Evolutionary conservation across 1,140 invertebrate species (phyloP).

Genomic region (Andrena cerasifolii): DNA sequence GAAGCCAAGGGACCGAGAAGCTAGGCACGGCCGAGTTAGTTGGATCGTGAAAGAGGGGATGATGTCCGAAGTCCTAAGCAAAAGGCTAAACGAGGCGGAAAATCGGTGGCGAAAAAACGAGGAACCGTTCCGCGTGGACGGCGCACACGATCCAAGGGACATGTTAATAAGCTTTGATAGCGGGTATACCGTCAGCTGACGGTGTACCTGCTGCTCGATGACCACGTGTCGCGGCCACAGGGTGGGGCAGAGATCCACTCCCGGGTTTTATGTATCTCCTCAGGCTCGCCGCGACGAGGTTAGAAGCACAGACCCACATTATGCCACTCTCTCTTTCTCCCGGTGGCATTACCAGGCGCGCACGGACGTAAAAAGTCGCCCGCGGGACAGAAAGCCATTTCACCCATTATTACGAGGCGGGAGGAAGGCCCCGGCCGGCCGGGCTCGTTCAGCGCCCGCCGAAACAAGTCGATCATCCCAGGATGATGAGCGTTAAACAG

Average conservation of each 20-base stretch:
- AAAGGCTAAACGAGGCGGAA: background rate
- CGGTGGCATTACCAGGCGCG: conserved; percentile 5
- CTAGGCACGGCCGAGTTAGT: no score
- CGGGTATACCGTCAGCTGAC: conserved; percentile 51
- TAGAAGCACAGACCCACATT: conserved; percentile 1
- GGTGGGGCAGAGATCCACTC: conserved; percentile 34
- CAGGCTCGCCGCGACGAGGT: background rate
- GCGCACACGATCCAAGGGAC: conserved; percentile 4
- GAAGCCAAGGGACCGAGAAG: background rate
- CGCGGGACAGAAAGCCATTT: conserved; percentile 73
- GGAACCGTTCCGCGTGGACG: background rate
- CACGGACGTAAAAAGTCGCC: conserved; percentile 37
- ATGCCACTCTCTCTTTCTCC: conserved; percentile 16
- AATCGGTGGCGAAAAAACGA: conserved; percentile 16
- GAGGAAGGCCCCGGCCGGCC: no score
- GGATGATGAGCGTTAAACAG: background rate
- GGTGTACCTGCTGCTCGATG: conserved; percentile 47
- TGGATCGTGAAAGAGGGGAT: no score
- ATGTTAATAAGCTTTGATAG: conserved; percentile 52
- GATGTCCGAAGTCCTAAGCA: background rate
- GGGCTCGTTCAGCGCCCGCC: background rate
- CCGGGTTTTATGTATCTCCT: conserved; percentile 14
- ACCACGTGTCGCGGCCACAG: conserved; percentile 67
- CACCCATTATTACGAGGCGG: conserved; percentile 70
- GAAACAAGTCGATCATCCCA: background rate